A percentile compares a stretch with the other conserved stretches of the same genome.
phyloP scores from a whole-genome alignment of 2,113 vertebrate species.

The Tragelaphus scriptus region DNA sequence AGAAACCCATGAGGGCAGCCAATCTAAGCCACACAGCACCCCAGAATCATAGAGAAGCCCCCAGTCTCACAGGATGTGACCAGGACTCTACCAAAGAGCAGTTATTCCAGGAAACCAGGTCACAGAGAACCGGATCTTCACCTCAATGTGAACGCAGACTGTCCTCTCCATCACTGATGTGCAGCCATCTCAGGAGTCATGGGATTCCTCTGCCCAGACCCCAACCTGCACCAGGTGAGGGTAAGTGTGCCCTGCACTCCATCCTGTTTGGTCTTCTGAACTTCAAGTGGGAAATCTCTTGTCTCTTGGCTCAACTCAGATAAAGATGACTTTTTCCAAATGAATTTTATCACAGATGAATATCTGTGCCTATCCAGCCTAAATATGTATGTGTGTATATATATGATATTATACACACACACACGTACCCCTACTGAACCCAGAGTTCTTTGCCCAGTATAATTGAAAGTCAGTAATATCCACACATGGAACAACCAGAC shows the following conservation, averaged over 20 bases:
- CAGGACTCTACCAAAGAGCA: accelerated
- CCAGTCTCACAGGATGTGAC: accelerated
- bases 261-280: neutral
- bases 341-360: neutral
- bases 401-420: neutral
- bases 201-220: neutral
- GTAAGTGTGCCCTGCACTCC: neutral
- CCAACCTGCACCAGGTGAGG: neutral
- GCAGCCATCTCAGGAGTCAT: accelerated
- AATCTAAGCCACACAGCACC: accelerated
- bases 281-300: neutral
- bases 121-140: accelerated
- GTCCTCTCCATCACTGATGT: neutral
- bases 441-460: neutral
- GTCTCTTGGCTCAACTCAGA: neutral
- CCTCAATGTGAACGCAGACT: neutral
- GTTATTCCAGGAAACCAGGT: neutral
- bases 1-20: neutral
- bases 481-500: neutral
- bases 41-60: accelerated
- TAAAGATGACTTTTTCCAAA: neutral
- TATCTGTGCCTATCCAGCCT: too few species aligned
- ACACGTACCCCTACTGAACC: neutral
- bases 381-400: neutral
- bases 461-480: neutral